phyloP scores from a whole-genome alignment of 2,797 vertebrate genomes.

The Phylloscopus collybita region DNA sequence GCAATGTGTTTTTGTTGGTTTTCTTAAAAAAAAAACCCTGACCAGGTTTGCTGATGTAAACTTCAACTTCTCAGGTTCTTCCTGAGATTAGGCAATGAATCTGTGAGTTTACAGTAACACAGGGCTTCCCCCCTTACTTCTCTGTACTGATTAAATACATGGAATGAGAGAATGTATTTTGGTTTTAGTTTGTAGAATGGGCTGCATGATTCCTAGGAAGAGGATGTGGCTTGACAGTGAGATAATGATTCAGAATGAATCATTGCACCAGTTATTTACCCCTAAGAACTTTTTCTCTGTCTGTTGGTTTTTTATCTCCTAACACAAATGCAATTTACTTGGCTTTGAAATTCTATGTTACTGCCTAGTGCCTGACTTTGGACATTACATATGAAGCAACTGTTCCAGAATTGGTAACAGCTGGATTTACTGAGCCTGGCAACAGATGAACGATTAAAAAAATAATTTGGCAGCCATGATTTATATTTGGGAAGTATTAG shows the following conservation, averaged over 20 bases:
- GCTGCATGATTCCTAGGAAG: not conserved
- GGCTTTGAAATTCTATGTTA: not conserved
- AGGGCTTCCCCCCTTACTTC: not conserved
- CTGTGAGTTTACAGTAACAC: not conserved
- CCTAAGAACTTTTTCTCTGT: not conserved
- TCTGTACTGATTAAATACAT: not conserved
- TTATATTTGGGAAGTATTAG: not conserved
- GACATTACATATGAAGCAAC: not conserved
- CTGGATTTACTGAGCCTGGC: not conserved
- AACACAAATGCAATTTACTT: not conserved
- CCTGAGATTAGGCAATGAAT: not conserved
- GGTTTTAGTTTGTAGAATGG: not conserved
- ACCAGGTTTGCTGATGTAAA: not conserved
- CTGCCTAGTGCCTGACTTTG: not conserved
- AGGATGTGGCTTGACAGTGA: not conserved
- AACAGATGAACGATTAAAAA: not conserved
- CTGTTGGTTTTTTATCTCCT: not conserved
- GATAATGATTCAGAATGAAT: not conserved
- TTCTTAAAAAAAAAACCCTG: not conserved
- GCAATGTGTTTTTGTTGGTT: not conserved
- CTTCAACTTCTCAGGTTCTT: not conserved
- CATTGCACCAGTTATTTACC: not conserved
- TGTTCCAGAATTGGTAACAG: not conserved
- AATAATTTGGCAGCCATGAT: not conserved
- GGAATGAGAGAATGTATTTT: rapidly evolving